These are phyloP conservation scores for Ursus arctos DNA, from an alignment of 2,113 vertebrate genomes.

Conservation along the genomic window DNA sequence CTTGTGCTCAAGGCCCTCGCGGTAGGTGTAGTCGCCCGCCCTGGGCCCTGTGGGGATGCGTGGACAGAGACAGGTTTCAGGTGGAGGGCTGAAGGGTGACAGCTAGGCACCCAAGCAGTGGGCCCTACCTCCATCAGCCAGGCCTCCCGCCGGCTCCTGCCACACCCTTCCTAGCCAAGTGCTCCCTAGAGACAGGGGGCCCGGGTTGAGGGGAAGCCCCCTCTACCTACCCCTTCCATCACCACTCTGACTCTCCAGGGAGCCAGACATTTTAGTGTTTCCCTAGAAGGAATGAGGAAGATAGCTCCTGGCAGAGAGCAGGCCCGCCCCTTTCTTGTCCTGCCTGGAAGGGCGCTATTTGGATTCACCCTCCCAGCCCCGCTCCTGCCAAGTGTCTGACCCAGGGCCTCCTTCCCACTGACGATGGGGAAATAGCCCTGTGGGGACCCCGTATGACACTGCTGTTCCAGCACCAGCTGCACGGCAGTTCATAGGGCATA, in stretches of 20 bases:
- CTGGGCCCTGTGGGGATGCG: slow-evolving; percentile 87
- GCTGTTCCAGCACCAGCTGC: background rate
- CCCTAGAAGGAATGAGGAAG: background rate
- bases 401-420: background rate
- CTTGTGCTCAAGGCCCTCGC: slow-evolving; percentile 92
- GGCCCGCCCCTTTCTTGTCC: background rate
- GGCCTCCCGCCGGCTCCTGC: background rate
- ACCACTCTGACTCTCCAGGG: too few species aligned
- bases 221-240: background rate
- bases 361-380: background rate
- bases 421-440: background rate
- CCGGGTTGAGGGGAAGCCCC: accelerated
- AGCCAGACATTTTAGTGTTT: background rate
- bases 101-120: background rate
- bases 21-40: slow-evolving; percentile 92
- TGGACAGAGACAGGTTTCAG: background rate
- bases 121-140: background rate
- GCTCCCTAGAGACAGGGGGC: background rate
- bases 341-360: accelerated
- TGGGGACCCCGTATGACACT: background rate
- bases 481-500: accelerated
- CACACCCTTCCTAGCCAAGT: background rate
- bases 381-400: background rate
- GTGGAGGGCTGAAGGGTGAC: background rate
- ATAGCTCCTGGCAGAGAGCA: too few species aligned